phyloP scores from a whole-genome alignment of 2,113 vertebrate genomes.

The Phyllopteryx taeniolatus region DNA sequence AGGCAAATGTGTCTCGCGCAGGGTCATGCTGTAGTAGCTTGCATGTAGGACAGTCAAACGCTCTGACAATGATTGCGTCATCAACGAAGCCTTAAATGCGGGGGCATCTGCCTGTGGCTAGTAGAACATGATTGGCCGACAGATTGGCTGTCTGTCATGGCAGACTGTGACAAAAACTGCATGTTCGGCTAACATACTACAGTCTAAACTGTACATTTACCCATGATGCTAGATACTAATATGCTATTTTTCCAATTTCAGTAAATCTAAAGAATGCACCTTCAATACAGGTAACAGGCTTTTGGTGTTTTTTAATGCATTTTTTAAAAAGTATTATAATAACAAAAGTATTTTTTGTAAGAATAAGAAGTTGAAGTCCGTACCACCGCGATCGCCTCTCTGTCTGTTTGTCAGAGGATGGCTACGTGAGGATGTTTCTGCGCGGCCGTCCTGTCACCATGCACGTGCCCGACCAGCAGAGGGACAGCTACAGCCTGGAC shows the following conservation, averaged over 20 bases:
- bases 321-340: background rate
- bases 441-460: conserved; percentile 86
- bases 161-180: background rate
- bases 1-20: too few species aligned
- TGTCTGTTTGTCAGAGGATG: conserved; percentile 76
- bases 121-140: too few species aligned
- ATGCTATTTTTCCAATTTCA: conserved; percentile 43
- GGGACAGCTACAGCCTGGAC: conserved; percentile 79
- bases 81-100: too few species aligned
- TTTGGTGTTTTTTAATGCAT: background rate
- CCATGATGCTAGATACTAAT: background rate
- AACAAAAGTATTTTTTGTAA: too few species aligned
- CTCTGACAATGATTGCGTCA: too few species aligned
- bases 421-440: conserved; percentile 88
- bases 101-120: too few species aligned
- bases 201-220: too few species aligned
- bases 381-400: background rate
- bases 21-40: too few species aligned
- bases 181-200: too few species aligned
- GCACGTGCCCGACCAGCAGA: conserved; percentile 78
- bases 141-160: too few species aligned
- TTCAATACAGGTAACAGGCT: conserved; percentile 76
- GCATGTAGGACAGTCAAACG: too few species aligned
- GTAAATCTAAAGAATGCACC: conserved; percentile 85
- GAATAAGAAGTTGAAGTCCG: background rate